Evolutionary conservation across 2,113 vertebrate species (phyloP), one percentile per base, ranked within the genome.

Genomic region (Entomyzon cyanotis): DNA sequence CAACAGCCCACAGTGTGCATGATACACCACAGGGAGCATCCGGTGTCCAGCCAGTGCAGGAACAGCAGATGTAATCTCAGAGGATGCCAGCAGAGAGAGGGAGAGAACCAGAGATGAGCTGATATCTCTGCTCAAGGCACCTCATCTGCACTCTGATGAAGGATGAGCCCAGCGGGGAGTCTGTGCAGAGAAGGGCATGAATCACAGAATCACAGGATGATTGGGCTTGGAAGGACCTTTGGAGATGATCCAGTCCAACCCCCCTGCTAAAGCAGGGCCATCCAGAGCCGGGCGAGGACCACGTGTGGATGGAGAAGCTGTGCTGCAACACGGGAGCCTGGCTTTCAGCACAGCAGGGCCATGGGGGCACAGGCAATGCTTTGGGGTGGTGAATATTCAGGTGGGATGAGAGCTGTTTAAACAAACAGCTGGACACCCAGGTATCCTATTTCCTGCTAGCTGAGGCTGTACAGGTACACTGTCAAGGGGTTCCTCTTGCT

Each of bases 1-100:
- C 64, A 89, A 18, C 17, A 74, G 60, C 49, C 58, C 35, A 41
- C 14, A 31, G 30, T 20, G 27, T 27, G 12, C 56, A 5, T 3
- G 31, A 44, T 33, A 21, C 49, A 56, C 27, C 1, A 0, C 2
- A 2, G 11, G 22, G 52, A 68, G 56, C 39, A 46, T 15, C 44
- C 52, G 4, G 62, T 28, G 55, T 75, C 58, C 62, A 74, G 22
- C 13, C 25, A 31, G 39, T 0, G 0, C 64, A 55, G 82, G 63
- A 69, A 46, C 33, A 87, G 60, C 42, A 89, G 58, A 62, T 33
- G 60, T 22, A 81, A 33, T 70, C 35, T 94, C 87, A 78, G 73
- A 71, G 49, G 55, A 67, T 31, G 77, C 84, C 93, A 89, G 93
- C 44, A 93, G 87, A 84, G 77, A 89, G 89, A 73, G 89, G 58